These are phyloP conservation scores for Acanthisitta chloris DNA, from an alignment of 2,113 vertebrate genomes.

Conservation along the genomic window DNA sequence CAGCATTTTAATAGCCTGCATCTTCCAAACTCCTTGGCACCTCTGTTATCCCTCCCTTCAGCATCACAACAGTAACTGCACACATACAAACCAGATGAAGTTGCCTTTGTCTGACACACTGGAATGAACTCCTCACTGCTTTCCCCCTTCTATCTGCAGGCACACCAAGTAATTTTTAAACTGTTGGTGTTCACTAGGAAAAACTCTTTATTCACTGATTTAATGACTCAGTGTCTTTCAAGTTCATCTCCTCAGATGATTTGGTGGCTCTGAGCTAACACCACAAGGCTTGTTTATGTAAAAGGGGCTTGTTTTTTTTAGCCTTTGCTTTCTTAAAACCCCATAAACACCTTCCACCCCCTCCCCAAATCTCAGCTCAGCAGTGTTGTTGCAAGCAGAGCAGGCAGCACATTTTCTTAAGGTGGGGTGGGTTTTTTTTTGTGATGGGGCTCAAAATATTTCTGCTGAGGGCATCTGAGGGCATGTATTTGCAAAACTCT, in stretches of 20 bases:
- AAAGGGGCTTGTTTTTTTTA: neutral
- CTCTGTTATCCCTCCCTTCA: neutral
- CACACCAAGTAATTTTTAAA: neutral
- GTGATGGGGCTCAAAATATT: neutral
- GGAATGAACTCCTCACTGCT: neutral
- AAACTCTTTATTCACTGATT: neutral
- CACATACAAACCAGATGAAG: neutral
- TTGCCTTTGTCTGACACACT: neutral
- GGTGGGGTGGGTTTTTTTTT: no score
- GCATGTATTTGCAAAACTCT: neutral
- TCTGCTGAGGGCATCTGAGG: neutral
- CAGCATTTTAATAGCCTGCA: neutral
- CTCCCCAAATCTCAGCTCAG: neutral
- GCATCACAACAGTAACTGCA: neutral
- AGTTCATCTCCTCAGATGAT: conserved; percentile 29
- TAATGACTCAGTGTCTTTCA: neutral
- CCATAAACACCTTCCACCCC: neutral
- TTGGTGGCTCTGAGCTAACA: neutral
- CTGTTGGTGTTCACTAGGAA: neutral
- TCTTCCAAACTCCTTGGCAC: neutral
- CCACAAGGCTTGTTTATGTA: neutral
- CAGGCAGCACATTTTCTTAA: neutral
- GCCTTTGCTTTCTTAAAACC: neutral
- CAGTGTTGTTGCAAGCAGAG: neutral
- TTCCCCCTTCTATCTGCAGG: neutral